Evolutionary conservation across 2,113 vertebrate species (phyloP).

Genomic region (Cervus canadensis): DNA sequence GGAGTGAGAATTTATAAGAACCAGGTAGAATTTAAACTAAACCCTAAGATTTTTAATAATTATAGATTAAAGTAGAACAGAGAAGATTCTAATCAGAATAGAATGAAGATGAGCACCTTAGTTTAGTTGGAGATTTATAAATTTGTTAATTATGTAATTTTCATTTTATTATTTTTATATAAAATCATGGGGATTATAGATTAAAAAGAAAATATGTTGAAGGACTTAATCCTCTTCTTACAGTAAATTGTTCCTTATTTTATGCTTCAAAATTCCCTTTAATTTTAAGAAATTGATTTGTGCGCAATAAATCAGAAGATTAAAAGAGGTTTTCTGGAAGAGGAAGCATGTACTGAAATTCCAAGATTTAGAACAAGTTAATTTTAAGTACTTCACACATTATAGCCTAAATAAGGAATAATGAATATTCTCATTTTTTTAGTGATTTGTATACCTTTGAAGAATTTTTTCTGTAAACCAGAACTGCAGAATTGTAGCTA

Average conservation of each 20-base stretch:
- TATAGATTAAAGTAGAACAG: not conserved
- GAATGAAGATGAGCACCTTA: not conserved
- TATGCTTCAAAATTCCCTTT: not conserved
- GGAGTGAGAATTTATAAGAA: not conserved
- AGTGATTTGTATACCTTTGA: not conserved
- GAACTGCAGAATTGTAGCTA: not conserved
- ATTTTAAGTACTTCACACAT: not conserved
- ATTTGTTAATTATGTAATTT: not conserved
- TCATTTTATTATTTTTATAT: conserved; percentile 5
- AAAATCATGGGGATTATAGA: not conserved
- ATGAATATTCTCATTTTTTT: not conserved
- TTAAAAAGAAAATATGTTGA: not conserved
- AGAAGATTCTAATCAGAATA: not conserved
- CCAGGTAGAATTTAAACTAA: not conserved
- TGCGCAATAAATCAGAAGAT: not conserved
- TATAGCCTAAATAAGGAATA: not conserved
- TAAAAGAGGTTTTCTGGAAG: not conserved
- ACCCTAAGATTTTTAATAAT: not conserved
- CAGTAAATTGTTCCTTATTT: not conserved
- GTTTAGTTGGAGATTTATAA: not conserved
- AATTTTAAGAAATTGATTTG: conserved; percentile 27
- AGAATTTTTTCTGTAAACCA: not conserved
- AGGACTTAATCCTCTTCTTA: not conserved
- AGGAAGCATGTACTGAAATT: conserved; percentile 6
- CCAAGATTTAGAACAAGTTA: not conserved